A percentile compares a stretch with the other conserved stretches of the same genome.
These are phyloP conservation scores for Mythimna vitellina DNA, from an alignment of 2,888 invertebrate species.

Conservation along the genomic window DNA sequence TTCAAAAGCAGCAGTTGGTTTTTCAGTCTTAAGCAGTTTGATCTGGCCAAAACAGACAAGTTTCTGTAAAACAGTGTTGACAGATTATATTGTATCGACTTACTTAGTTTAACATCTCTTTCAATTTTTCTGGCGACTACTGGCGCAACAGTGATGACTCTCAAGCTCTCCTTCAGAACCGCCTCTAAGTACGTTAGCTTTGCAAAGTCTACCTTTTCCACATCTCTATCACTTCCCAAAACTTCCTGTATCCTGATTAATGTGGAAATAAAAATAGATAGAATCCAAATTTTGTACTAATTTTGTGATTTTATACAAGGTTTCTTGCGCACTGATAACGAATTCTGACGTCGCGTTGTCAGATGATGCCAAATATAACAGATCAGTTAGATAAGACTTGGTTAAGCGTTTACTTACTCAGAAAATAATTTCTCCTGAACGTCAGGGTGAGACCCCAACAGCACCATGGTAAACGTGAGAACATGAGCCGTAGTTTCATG, in stretches of 20 bases:
- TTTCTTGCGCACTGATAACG: background rate
- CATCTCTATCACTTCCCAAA: too few relatives aligned
- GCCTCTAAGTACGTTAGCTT: conserved; percentile 79
- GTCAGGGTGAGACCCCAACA: conserved; percentile 83
- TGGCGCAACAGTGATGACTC: conserved; percentile 78
- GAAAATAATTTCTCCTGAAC: conserved; percentile 78
- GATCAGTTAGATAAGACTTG: background rate
- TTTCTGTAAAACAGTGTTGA: background rate
- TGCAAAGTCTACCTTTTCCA: conserved; percentile 63
- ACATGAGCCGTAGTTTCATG: conserved; percentile 86
- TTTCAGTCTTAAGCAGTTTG: too few relatives aligned
- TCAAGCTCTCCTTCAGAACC: conserved; percentile 80
- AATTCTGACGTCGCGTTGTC: too few relatives aligned
- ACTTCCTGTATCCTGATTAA: too few relatives aligned
- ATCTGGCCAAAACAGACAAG: too few relatives aligned
- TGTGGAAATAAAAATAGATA: too few relatives aligned
- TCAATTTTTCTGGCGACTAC: conserved; percentile 75
- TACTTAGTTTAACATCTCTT: conserved; percentile 78
- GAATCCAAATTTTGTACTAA: too few relatives aligned
- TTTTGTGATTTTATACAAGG: too few relatives aligned
- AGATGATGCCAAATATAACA: too few relatives aligned
- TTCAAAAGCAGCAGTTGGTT: too few relatives aligned
- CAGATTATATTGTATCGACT: conserved; percentile 49
- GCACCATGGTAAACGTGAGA: conserved; percentile 80
- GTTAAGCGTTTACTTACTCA: conserved; percentile 72